phyloP scores from a whole-genome alignment of 2,797 vertebrate species.

The Sciurus vulgaris region DNA sequence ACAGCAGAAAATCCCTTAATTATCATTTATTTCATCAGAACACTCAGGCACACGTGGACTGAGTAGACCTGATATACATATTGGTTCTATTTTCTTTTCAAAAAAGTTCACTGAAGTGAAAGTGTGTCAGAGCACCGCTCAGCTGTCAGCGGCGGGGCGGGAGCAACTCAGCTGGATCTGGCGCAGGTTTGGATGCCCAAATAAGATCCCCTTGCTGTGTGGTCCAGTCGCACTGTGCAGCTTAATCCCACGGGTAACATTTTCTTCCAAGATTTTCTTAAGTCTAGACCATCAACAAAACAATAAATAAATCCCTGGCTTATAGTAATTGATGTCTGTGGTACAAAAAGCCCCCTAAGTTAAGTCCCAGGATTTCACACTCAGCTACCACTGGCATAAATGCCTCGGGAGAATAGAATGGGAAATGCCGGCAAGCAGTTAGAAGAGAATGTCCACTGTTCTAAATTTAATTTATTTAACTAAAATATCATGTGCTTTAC shows the following conservation, averaged over 20 bases:
- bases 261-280: not conserved
- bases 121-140: not conserved
- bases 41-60: not conserved
- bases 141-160: not conserved
- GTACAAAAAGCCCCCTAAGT: not conserved
- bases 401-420: not conserved
- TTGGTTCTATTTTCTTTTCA: not conserved
- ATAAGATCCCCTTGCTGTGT: not conserved
- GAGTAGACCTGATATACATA: not conserved
- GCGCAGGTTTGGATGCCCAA: not conserved
- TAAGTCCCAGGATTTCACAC: not conserved
- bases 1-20: not conserved
- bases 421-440: not conserved
- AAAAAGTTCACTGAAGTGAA: not conserved
- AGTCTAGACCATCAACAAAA: not conserved
- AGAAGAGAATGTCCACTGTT: not conserved
- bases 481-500: not conserved
- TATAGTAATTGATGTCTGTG: not conserved
- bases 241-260: not conserved
- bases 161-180: not conserved
- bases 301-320: not conserved
- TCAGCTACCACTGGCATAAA: no score
- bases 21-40: not conserved
- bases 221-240: not conserved
- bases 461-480: not conserved